These are phyloP conservation scores for Tyrannus savana DNA, from an alignment of 2,113 vertebrate species.

Conservation along the genomic window DNA sequence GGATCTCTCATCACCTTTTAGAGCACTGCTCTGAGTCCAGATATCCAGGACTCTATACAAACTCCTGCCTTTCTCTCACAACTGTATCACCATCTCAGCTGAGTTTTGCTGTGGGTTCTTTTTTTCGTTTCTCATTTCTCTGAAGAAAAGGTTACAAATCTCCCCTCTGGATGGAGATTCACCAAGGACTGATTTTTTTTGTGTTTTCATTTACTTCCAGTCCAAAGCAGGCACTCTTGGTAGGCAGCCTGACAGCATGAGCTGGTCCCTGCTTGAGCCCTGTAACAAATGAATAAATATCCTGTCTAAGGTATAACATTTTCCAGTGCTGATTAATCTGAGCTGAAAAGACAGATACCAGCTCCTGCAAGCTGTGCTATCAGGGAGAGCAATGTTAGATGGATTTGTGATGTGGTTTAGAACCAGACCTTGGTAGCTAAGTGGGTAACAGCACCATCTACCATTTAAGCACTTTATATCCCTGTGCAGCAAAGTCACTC, in stretches of 20 bases:
- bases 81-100: neutral
- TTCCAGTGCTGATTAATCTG: neutral
- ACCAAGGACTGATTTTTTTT: neutral
- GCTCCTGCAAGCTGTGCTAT: neutral
- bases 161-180: neutral
- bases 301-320: neutral
- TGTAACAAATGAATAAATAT: slow-evolving; percentile 26
- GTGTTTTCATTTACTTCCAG: neutral
- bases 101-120: neutral
- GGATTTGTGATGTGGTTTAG: neutral
- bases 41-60: neutral
- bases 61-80: neutral
- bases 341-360: neutral
- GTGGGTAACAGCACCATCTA: slow-evolving; percentile 9
- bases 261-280: neutral
- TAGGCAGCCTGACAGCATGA: slow-evolving; percentile 21
- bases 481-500: neutral
- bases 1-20: neutral
- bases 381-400: neutral
- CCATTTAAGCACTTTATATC: slow-evolving; percentile 10
- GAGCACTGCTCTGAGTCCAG: neutral
- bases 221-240: neutral
- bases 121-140: neutral
- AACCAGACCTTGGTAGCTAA: slow-evolving; percentile 11
- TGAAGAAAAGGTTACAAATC: neutral